Percentiles rank a stretch among this genome's conserved stretches.
phyloP scores from a whole-genome alignment of 1,140 invertebrate species.

The Megalonaias nervosa region DNA sequence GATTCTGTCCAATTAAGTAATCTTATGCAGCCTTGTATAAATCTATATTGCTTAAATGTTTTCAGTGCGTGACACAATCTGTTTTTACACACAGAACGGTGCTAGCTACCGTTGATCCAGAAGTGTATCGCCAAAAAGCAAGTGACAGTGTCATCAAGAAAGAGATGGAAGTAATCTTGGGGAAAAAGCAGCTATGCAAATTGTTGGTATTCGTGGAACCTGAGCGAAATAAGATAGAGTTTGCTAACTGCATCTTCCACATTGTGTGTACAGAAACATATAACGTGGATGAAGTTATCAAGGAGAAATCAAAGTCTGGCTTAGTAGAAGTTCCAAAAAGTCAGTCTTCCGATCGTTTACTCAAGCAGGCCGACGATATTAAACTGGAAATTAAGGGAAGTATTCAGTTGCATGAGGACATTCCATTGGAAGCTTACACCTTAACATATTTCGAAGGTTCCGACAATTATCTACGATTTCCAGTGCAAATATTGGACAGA shows the following conservation, averaged over 20 bases:
- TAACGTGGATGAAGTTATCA: slow-evolving; percentile 20
- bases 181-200: slow-evolving; percentile 32
- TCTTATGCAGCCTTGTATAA: no score
- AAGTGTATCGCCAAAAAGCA: slow-evolving; percentile 8
- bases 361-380: slow-evolving; percentile 30
- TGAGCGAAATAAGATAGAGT: not conserved
- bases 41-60: no score
- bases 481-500: slow-evolving; percentile 13
- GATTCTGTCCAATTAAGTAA: no score
- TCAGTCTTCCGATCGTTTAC: slow-evolving; percentile 30
- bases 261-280: slow-evolving; percentile 31
- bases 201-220: slow-evolving; percentile 29
- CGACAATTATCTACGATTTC: slow-evolving; percentile 36
- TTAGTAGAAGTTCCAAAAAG: slow-evolving; percentile 34
- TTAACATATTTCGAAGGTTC: slow-evolving; percentile 33
- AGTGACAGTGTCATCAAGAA: slow-evolving; percentile 4
- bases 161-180: slow-evolving; percentile 32
- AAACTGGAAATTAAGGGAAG: slow-evolving; percentile 29
- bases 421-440: slow-evolving; percentile 31
- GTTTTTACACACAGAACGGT: slow-evolving; percentile 16
- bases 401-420: slow-evolving; percentile 25
- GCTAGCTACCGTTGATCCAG: slow-evolving; percentile 26
- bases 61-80: no score
- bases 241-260: slow-evolving; percentile 22
- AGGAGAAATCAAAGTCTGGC: slow-evolving; percentile 25